Base-by-base conservation (phyloP, 2,888 invertebrate genomes). In the Odontocolon sp. region DNA sequence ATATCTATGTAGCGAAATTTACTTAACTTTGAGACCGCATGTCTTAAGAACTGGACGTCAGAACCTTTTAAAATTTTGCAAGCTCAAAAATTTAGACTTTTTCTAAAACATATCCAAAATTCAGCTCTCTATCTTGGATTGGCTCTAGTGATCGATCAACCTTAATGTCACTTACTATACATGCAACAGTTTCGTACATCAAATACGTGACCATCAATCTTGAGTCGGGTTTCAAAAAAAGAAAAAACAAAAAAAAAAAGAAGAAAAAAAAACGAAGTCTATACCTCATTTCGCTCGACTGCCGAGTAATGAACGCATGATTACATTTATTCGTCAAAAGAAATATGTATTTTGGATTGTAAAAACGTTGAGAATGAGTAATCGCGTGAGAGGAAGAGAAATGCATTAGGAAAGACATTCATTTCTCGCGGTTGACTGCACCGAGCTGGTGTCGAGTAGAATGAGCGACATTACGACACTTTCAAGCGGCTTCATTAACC, bases 401-500 rank as follows among this genome's bases (percentile, higher is more conserved):
- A 68, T 77, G 72, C 77, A 77, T 77, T 68, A 77, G 63, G 68
- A 77, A 71, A 72, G 67, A 42, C 71, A 68, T 72, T 77, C 57
- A 57, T 72, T 77, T 61, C 68, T 67, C 54, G 72, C 63, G 63
- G 50, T 63, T 33, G 57, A 63, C 40, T 71, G 45, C 16, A 50
- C 71, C 61, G 33, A 26, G 40, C 45, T 56, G 57, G 26, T 61
- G 11, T 47, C 57, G 36, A 28, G 11, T 26, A 52, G 68, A 50
- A 50, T 45, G 36, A 77, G 47, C 42, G 72, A 77, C 72, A 63
- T 77, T 77, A 77, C 77, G 72, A 77, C 77, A 77, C 77, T 77
- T 77, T 77, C 57, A 50, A 72, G 72, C 68, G 77, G 56, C 77
- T 77, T 68, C 72, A 77, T 77, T 77, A 77, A 77, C 38, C 63